phyloP scores from a whole-genome alignment of 1,140 invertebrate species.

The Melipona quadrifasciata region DNA sequence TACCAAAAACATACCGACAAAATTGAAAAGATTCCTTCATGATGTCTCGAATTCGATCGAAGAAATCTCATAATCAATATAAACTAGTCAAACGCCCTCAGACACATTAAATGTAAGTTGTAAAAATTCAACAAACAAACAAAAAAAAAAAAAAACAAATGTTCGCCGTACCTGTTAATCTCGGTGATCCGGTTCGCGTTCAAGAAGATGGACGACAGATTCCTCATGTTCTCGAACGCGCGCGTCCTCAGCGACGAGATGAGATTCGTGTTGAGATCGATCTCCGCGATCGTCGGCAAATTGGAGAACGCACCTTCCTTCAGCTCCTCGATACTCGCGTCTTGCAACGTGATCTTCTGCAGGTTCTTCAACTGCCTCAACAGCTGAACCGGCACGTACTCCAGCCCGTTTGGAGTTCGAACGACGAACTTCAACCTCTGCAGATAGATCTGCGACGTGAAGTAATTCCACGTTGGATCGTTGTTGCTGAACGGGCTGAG shows the following conservation, averaged over 20 bases:
- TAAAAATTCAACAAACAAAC: too few relatives aligned
- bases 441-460: conserved; percentile 86
- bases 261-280: conserved; percentile 86
- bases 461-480: conserved; percentile 87
- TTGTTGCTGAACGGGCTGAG: conserved; percentile 85
- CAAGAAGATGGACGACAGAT: conserved; percentile 85
- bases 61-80: too few relatives aligned
- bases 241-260: conserved; percentile 85
- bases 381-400: conserved; percentile 86
- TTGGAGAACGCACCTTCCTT: conserved; percentile 87
- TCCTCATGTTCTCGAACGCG: conserved; percentile 86
- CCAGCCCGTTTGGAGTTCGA: conserved; percentile 84
- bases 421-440: conserved; percentile 87
- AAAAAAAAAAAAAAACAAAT: conserved; percentile 59
- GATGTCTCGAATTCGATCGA: too few relatives aligned
- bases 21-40: too few relatives aligned
- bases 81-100: too few relatives aligned
- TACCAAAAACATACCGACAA: too few relatives aligned
- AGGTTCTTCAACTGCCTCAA: conserved; percentile 86
- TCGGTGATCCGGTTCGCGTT: conserved; percentile 88
- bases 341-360: conserved; percentile 85
- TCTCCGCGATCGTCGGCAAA: conserved; percentile 85
- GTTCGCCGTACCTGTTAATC: conserved; percentile 83
- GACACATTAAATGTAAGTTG: too few relatives aligned
- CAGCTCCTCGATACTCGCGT: conserved; percentile 87